These are phyloP conservation scores for Platycheirus rosarum DNA, from an alignment of 2,888 invertebrate species.

Conservation along the genomic window DNA sequence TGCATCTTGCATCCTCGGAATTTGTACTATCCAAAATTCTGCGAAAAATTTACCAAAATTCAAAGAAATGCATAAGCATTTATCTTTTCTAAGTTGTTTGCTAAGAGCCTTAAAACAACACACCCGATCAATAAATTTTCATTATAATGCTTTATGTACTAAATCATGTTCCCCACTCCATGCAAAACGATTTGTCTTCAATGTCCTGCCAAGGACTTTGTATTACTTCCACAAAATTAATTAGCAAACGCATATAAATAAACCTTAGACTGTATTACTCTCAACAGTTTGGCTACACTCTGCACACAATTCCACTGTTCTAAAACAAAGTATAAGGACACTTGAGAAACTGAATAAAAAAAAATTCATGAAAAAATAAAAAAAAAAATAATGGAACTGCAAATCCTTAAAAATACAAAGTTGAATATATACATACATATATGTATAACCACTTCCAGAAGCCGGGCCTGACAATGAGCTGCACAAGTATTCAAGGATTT, in stretches of 20 bases:
- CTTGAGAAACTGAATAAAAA: slow-evolving; percentile 45
- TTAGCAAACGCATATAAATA: slow-evolving; percentile 25
- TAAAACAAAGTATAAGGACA: slow-evolving; percentile 5
- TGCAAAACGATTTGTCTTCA: neutral
- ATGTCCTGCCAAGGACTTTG: slow-evolving; percentile 2
- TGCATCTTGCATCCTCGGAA: no score
- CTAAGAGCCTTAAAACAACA: no score
- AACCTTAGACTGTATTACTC: neutral
- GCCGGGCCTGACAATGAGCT: slow-evolving; percentile 16
- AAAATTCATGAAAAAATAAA: slow-evolving; percentile 22
- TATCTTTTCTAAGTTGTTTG: no score
- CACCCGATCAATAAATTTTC: slow-evolving; percentile 14
- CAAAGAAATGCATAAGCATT: no score
- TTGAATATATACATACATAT: slow-evolving; percentile 15
- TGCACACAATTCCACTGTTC: slow-evolving; percentile 10
- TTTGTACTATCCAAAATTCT: no score
- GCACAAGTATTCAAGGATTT: slow-evolving; percentile 23
- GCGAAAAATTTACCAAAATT: no score
- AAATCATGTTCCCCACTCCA: slow-evolving; percentile 10
- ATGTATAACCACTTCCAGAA: slow-evolving; percentile 19
- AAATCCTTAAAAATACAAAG: slow-evolving; percentile 58
- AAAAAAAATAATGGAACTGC: slow-evolving; percentile 12
- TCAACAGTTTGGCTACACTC: slow-evolving; percentile 8
- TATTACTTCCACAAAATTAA: slow-evolving; percentile 36
- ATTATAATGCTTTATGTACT: slow-evolving; percentile 18